phyloP scores from a whole-genome alignment of 2,113 vertebrate genomes.

The Nycticryphes semicollaris region DNA sequence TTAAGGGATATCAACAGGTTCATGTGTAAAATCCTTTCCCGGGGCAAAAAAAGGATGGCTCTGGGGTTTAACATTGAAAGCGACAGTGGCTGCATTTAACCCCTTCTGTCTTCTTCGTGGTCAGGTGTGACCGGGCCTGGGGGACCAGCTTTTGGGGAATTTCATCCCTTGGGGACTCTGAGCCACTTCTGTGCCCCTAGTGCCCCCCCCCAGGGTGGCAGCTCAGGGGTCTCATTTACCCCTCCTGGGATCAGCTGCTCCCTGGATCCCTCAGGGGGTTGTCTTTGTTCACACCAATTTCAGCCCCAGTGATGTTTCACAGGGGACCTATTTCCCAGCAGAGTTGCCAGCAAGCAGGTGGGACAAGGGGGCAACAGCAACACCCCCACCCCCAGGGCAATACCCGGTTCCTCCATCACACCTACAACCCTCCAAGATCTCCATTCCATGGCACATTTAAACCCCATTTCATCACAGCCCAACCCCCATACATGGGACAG shows the following conservation, averaged over 20 bases:
- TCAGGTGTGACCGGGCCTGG: accelerated
- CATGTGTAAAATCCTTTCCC: neutral
- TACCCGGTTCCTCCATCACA: neutral
- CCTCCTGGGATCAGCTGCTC: neutral
- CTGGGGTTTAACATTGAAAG: neutral
- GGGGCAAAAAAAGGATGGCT: accelerated
- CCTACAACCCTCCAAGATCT: neutral
- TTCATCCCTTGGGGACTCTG: neutral
- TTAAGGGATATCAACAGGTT: neutral
- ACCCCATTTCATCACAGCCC: neutral
- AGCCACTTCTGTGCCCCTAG: neutral
- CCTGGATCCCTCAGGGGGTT: neutral
- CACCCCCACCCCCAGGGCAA: neutral
- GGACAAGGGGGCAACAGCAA: neutral
- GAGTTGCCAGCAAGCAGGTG: neutral
- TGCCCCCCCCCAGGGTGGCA: accelerated
- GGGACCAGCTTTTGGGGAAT: neutral
- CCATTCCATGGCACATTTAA: neutral
- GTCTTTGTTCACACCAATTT: neutral
- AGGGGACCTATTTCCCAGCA: neutral
- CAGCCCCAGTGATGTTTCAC: neutral
- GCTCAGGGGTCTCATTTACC: neutral
- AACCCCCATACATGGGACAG: accelerated
- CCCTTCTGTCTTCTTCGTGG: neutral
- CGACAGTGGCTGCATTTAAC: neutral